Evolutionary conservation across 2,113 vertebrate genomes (phyloP).

Genomic region (Syngnathus floridae): DNA sequence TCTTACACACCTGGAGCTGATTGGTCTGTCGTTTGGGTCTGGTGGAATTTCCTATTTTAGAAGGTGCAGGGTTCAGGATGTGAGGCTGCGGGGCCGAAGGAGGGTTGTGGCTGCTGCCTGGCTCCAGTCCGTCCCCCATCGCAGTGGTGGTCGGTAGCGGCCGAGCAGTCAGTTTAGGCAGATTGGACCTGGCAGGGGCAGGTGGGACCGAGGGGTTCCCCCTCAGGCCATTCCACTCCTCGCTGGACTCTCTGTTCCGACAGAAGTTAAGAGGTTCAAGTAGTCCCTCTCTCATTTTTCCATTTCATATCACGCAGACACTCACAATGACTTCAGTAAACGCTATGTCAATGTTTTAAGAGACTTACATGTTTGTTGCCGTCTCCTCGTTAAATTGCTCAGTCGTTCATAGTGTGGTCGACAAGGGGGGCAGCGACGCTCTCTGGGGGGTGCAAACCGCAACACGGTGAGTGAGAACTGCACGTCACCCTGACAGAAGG

Average conservation of each 20-base stretch:
- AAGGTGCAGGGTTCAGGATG: conserved; percentile 75
- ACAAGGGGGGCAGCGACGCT: conserved; percentile 22
- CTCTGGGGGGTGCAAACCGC: conserved; percentile 32
- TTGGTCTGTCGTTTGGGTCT: conserved; percentile 88
- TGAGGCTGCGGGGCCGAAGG: conserved; percentile 70
- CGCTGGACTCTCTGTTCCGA: conserved; percentile 69
- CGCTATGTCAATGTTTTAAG: background rate
- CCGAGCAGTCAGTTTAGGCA: conserved; percentile 66
- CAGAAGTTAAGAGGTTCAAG: background rate
- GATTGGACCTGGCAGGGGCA: conserved; percentile 77
- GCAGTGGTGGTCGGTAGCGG: conserved; percentile 51
- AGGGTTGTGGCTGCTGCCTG: conserved; percentile 70
- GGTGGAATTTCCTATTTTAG: conserved; percentile 77
- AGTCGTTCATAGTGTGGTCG: conserved; percentile 48
- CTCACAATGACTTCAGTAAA: background rate
- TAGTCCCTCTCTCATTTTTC: background rate
- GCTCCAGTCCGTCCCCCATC: conserved; percentile 86
- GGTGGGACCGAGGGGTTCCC: conserved; percentile 73
- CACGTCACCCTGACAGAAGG: background rate
- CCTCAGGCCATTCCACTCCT: conserved; percentile 88
- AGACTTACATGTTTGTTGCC: conserved; percentile 58
- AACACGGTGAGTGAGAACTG: conserved; percentile 14
- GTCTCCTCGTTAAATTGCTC: conserved; percentile 42
- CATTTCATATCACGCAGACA: no score
- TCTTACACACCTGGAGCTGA: conserved; percentile 71